phyloP scores from a whole-genome alignment of 2,888 invertebrate genomes.

The Hipparchia semele region DNA sequence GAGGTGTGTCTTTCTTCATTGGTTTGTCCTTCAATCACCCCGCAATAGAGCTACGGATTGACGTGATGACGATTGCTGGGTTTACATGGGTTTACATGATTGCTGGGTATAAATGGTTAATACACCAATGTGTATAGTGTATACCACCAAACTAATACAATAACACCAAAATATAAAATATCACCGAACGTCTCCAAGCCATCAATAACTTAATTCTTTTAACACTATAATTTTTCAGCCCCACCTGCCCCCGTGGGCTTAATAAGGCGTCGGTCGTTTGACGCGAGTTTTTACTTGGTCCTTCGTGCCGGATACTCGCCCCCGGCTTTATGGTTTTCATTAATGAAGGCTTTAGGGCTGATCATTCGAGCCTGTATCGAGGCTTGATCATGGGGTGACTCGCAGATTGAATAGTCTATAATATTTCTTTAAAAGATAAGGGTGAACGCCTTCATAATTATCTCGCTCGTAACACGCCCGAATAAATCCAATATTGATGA shows the following conservation, averaged over 20 bases:
- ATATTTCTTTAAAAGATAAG: constrained; percentile 53
- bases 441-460: constrained; percentile 44
- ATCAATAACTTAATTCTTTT: constrained; percentile 64
- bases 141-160: not conserved
- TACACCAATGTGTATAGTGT: too few relatives aligned
- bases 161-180: constrained; percentile 36
- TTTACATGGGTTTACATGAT: too few relatives aligned
- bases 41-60: too few relatives aligned
- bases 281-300: constrained; percentile 65
- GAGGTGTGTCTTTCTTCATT: too few relatives aligned
- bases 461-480: constrained; percentile 37
- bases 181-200: constrained; percentile 42
- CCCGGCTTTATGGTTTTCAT: constrained; percentile 73
- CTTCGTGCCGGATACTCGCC: constrained; percentile 63
- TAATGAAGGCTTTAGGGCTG: constrained; percentile 78
- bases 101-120: too few relatives aligned
- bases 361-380: constrained; percentile 68
- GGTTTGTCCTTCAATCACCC: too few relatives aligned
- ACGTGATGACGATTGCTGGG: too few relatives aligned
- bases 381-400: constrained; percentile 63
- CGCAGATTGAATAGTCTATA: constrained; percentile 46
- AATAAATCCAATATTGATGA: constrained; percentile 38
- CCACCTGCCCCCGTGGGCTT: constrained; percentile 66
- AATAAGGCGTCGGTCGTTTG: constrained; percentile 72
- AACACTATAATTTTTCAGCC: constrained; percentile 62